phyloP scores from a whole-genome alignment of 2,113 vertebrate species.

The Meleagris gallopavo region DNA sequence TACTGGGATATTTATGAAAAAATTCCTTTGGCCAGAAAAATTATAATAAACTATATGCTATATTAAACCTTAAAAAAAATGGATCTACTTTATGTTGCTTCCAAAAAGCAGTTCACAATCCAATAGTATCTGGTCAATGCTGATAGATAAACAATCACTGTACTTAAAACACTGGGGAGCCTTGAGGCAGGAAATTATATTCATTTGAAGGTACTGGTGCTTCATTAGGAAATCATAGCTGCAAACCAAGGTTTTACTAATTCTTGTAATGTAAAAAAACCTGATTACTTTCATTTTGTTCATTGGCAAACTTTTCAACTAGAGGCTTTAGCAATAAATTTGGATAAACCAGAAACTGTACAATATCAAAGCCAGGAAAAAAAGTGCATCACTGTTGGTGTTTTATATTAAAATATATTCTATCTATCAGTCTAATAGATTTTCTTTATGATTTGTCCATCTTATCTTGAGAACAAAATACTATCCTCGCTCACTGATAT shows the following conservation, averaged over 20 bases:
- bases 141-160: constrained; percentile 2
- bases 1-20: constrained; percentile 46
- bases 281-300: constrained; percentile 67
- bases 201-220: constrained; percentile 60
- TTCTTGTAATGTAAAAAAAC: constrained; percentile 64
- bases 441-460: constrained; percentile 73
- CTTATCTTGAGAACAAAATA: constrained; percentile 70
- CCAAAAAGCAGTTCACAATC: constrained; percentile 20
- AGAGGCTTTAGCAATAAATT: constrained; percentile 65
- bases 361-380: constrained; percentile 71
- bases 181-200: constrained; percentile 52
- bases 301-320: constrained; percentile 62
- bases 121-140: constrained; percentile 41
- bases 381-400: constrained; percentile 36
- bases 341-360: constrained; percentile 52
- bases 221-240: constrained; percentile 62
- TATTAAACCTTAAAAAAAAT: constrained; percentile 28
- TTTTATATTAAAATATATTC: constrained; percentile 76
- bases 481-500: constrained; percentile 75
- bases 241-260: constrained; percentile 64
- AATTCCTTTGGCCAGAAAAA: constrained; percentile 32
- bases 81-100: constrained; percentile 5
- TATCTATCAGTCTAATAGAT: constrained; percentile 73
- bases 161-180: constrained; percentile 22
- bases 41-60: constrained; percentile 28